Percentiles rank a stretch among this genome's conserved stretches.
Conservation (phyloP, 2,888 invertebrate species). For the Acanthosepion lycidas region DNA sequence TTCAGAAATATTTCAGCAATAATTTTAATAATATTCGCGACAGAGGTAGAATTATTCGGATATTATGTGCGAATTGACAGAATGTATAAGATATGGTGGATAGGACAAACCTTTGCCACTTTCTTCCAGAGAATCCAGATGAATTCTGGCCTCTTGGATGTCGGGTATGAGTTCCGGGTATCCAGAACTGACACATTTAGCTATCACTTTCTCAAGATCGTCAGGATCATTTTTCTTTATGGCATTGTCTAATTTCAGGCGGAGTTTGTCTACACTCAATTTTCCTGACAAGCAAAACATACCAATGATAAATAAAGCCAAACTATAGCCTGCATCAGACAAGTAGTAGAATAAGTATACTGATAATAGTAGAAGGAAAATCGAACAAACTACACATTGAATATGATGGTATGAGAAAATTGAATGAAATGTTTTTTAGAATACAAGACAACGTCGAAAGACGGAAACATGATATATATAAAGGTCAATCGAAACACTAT, state of each 20-base stretch:
- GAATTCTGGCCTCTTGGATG: neutral
- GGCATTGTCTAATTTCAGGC: neutral
- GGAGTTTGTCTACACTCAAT: neutral
- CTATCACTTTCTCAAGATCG: neutral
- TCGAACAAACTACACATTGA: too few species aligned
- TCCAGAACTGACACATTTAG: slow-evolving; percentile 36
- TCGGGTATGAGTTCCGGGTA: neutral
- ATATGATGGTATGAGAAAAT: too few species aligned
- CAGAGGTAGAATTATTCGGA: neutral
- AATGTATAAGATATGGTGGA: neutral
- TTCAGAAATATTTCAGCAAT: too few species aligned
- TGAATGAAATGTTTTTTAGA: too few species aligned
- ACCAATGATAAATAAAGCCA: neutral
- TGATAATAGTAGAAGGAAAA: too few species aligned
- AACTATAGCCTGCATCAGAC: neutral
- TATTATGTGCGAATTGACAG: too few species aligned
- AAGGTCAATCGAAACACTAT: too few species aligned
- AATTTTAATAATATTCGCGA: too few species aligned
- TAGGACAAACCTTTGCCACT: neutral
- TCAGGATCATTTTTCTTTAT: neutral
- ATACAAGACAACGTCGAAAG: too few species aligned
- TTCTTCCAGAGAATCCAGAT: slow-evolving; percentile 34
- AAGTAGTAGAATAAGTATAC: neutral
- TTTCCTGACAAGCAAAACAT: slow-evolving; percentile 2
- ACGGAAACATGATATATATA: too few species aligned